Evolutionary conservation across 2,797 vertebrate genomes (phyloP), one percentile per base, ranked within the genome.

Genomic region (Stomatorhinus walkeri): DNA sequence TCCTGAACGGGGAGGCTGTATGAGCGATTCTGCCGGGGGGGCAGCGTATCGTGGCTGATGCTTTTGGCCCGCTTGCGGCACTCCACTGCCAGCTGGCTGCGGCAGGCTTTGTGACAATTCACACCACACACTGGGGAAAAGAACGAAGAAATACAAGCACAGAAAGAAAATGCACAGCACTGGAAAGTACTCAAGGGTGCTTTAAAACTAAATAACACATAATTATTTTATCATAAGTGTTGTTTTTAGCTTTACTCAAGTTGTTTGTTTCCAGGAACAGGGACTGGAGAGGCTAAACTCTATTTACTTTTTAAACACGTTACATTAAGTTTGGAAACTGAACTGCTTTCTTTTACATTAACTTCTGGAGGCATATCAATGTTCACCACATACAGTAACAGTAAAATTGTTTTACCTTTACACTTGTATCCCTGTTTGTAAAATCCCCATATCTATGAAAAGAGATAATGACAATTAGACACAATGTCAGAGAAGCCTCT

Each of bases 391-490:
- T 61, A n/a, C n/a, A n/a, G n/a, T n/a, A 59, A 72, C 10, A 32
- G 64, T 72, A 12, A 32, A 72, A 72, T 14, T 72, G 64, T 72
- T 32, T 72, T 93, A 96, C 96, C 95, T 94, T 93, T 93, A 89
- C 96, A 96, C 93, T 96, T 96, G 89, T 95, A 94, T 86, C 95
- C 94, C 89, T 96, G 95, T 90, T 95, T 96, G 93, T 95, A 95
- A 92, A 96, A 94, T 72, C 95, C 95, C 92, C 95, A 95, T 64
- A 96, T 96, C 96, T 96, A 92, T 87, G 91, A 91, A 14, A 90
- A 90, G 14, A 24, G 4, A 89, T 3, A 76, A 32, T 24, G 9
- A 89, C 3, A 76, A 32, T 40, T 76, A 81, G 76, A 43, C 64
- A 72, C 10, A 32, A 28, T 72, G 28, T 28, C 24, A 72, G 28